These are phyloP conservation scores for Nymphalis c-album DNA, from an alignment of 2,888 invertebrate species.

Conservation along the genomic window DNA sequence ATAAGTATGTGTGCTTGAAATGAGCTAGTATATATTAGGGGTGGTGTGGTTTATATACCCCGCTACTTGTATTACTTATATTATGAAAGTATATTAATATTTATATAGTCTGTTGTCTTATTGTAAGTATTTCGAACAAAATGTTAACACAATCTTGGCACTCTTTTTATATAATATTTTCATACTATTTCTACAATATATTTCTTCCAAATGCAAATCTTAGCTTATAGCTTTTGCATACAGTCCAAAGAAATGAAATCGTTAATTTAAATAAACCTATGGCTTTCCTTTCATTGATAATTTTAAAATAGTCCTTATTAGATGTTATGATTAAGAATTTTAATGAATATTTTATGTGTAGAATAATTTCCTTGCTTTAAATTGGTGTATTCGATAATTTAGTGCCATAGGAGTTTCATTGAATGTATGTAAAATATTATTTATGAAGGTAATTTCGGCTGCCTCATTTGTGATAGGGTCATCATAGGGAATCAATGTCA, in stretches of 20 bases:
- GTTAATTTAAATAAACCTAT: background rate
- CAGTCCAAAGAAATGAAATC: constrained; percentile 5
- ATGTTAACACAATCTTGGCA: constrained; percentile 16
- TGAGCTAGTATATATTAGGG: background rate
- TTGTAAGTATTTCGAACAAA: constrained; percentile 25
- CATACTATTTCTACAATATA: constrained; percentile 7
- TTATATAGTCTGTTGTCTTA: constrained; percentile 26
- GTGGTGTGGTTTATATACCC: constrained; percentile 3
- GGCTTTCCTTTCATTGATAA: constrained; percentile 8
- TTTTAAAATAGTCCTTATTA: constrained; percentile 1
- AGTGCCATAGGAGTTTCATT: constrained; percentile 23
- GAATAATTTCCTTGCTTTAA: constrained; percentile 19
- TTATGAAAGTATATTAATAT: constrained; percentile 3
- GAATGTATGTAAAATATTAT: constrained; percentile 3
- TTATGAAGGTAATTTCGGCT: constrained; percentile 13
- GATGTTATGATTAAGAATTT: background rate
- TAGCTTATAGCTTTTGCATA: constrained; percentile 9
- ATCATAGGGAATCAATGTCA: too few species aligned
- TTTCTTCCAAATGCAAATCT: constrained; percentile 3
- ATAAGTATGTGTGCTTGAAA: background rate
- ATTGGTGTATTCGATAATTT: constrained; percentile 10
- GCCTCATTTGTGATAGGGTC: constrained; percentile 19
- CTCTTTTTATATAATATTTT: constrained; percentile 12
- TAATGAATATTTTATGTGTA: constrained; percentile 13
- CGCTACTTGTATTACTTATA: constrained; percentile 5